phyloP scores from a whole-genome alignment of 2,797 vertebrate species.

The Tragelaphus oryx region DNA sequence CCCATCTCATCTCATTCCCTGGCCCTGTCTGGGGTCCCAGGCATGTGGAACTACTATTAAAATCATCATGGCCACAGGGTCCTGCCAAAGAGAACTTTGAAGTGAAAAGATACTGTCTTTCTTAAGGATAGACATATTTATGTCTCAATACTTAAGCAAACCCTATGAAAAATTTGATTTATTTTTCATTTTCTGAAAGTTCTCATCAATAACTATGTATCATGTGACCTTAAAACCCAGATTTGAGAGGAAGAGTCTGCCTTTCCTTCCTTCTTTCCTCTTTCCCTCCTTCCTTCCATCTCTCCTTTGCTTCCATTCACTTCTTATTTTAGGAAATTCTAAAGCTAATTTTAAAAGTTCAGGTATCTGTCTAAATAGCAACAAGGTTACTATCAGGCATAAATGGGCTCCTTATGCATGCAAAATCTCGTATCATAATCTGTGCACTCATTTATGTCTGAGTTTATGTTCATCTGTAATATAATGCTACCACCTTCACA shows the following conservation, averaged over 20 bases:
- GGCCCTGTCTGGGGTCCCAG: background rate
- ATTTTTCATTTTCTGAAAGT: constrained; percentile 18
- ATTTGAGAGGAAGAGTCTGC: background rate
- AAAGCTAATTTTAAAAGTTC: constrained; percentile 15
- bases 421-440: background rate
- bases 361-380: background rate
- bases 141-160: constrained; percentile 10
- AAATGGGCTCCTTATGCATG: background rate
- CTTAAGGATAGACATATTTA: background rate
- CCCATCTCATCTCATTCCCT: background rate
- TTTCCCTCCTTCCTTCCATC: background rate
- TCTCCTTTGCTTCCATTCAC: background rate
- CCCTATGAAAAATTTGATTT: background rate
- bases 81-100: background rate
- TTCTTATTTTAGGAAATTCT: constrained; percentile 28
- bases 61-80: background rate
- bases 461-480: background rate
- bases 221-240: background rate
- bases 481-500: background rate
- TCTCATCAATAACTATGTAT: background rate
- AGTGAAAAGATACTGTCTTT: background rate
- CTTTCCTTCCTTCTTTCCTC: background rate
- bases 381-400: background rate
- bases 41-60: background rate
- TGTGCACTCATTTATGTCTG: background rate